Base-by-base conservation (phyloP, 1,140 invertebrate species). In the Drosophila bifasciata region DNA sequence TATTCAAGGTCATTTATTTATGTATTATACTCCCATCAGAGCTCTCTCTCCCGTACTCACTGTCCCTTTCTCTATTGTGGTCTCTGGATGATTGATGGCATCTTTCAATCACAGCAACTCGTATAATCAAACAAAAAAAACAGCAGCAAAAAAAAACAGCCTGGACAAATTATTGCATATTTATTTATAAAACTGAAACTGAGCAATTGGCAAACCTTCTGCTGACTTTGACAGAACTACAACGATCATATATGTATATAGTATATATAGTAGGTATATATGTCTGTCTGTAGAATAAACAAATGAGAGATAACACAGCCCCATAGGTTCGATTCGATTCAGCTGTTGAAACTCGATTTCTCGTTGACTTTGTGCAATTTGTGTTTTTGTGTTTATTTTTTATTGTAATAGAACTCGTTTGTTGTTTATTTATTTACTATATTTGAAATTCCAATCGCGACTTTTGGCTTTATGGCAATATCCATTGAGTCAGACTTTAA, bases 361-460 rank as follows among this genome's bases (percentile, higher is more conserved):
- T 36, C n/a, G 32, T 36, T 36, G 32, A 36, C 32, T 36, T 36
- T 36, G 32, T 36, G 32, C 32, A 36, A 13, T 13, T 36, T 13
- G 32, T 36, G 11, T 36, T 44, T 40, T 11, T 19, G 16, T 50
- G 15, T 51, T 28, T 61, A 43, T 25, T 56, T 41, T 41, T 44
- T 44, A 28, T 59, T 67, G 63, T 68, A 73, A 73, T 69, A 62
- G 64, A 73, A 69, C 70, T 61, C 64, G 70, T 73, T 73, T 36
- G 11, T 36, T 36, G 11, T 36, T 36, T 36, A 5, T 36, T 36
- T 73, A 61, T 62, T n/a, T n/a, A n/a, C n/a, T n/a, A n/a, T n/a
- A n/a, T n/a, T n/a, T 73, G 51, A 73, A 68, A 73, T 73, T 73
- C 70, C 48, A 73, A 46, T 52, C 50, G 58, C 19, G 52, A 69